phyloP scores from a whole-genome alignment of 2,888 invertebrate genomes.

The Caprella mutica region DNA sequence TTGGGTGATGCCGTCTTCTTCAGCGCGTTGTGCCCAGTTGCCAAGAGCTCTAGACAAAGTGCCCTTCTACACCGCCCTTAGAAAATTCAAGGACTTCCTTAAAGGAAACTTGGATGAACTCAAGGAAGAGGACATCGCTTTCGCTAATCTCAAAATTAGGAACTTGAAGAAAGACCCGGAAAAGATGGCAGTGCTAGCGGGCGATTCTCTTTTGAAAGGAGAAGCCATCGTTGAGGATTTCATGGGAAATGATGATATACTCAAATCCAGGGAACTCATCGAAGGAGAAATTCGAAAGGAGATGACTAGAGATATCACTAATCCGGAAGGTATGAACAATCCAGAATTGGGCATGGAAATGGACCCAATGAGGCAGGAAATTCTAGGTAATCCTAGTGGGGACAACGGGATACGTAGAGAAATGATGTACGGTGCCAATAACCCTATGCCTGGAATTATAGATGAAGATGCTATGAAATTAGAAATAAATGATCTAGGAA shows the following conservation, averaged over 20 bases:
- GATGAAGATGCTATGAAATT: conserved; percentile 10
- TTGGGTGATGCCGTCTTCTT: conserved; percentile 99
- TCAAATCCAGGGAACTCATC: background rate
- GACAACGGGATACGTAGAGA: background rate
- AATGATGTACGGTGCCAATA: background rate
- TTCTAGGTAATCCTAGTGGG: background rate
- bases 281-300: background rate
- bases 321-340: background rate
- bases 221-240: conserved; percentile 11
- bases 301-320: background rate
- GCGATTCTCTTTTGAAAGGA: conserved; percentile 3
- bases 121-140: conserved; percentile 61
- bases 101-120: conserved; percentile 73
- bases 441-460: background rate
- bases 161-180: conserved; percentile 24
- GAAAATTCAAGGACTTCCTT: conserved; percentile 87
- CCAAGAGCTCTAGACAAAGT: conserved; percentile 95
- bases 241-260: conserved; percentile 4
- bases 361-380: background rate
- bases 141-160: conserved; percentile 24
- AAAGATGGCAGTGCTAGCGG: conserved; percentile 20
- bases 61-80: conserved; percentile 89
- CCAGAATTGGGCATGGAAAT: background rate
- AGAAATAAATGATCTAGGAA: conserved; percentile 15
- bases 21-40: conserved; percentile 89